Conservation (phyloP, 2,113 vertebrate genomes). For the Bungarus multicinctus region DNA sequence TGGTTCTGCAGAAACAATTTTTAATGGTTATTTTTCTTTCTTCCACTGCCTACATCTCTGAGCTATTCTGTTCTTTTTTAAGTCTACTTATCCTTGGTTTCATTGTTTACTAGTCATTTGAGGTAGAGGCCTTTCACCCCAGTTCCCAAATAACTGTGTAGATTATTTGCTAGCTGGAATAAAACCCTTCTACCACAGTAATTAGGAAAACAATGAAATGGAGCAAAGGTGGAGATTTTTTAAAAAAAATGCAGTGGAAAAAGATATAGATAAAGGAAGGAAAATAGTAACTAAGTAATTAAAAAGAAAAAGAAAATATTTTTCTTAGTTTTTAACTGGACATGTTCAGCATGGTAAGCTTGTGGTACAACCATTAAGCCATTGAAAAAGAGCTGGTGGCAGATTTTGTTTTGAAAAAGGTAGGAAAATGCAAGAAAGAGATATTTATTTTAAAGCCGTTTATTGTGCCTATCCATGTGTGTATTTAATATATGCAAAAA, state of each 20-base stretch:
- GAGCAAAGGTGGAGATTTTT: neutral
- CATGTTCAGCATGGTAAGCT: neutral
- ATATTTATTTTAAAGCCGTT: neutral
- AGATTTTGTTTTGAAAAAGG: neutral
- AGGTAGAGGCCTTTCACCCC: neutral
- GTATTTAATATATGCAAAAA: neutral
- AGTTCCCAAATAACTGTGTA: neutral
- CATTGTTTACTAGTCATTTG: neutral
- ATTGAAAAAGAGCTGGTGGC: neutral
- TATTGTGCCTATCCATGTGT: neutral
- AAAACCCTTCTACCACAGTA: neutral
- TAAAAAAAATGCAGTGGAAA: neutral
- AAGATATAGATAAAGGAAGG: neutral
- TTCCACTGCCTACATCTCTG: neutral
- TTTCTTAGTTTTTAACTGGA: neutral
- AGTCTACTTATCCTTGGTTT: neutral
- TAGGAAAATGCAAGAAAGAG: neutral
- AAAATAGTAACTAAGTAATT: neutral
- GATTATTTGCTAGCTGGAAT: neutral
- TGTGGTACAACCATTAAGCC: neutral
- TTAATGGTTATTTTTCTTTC: neutral
- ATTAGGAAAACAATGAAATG: neutral
- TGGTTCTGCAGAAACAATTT: neutral
- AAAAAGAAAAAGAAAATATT: neutral
- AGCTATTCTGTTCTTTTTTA: neutral